phyloP scores from a whole-genome alignment of 2,888 invertebrate genomes.

The Aleiodes testaceus region DNA sequence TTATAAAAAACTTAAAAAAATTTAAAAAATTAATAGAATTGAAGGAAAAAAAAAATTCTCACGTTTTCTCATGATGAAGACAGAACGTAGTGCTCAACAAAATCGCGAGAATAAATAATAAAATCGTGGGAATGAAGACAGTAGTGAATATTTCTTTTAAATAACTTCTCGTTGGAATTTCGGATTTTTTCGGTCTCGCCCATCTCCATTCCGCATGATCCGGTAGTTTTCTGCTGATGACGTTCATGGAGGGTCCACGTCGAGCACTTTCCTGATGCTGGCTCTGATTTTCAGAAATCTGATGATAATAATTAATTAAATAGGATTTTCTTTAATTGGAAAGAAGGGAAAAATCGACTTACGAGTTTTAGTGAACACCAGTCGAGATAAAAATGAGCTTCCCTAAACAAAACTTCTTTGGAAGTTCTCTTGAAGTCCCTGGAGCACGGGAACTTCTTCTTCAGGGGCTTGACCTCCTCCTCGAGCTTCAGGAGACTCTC shows the following conservation, averaged over 20 bases:
- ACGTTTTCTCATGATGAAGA: conserved; percentile 85
- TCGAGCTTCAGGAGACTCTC: conserved; percentile 80
- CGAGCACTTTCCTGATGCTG: conserved; percentile 65
- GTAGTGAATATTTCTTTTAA: conserved; percentile 81
- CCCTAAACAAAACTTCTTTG: conserved; percentile 87
- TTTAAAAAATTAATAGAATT: neutral
- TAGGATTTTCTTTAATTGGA: neutral
- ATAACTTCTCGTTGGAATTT: conserved; percentile 82
- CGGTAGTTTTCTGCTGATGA: conserved; percentile 63
- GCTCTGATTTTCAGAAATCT: conserved; percentile 65
- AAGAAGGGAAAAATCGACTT: conserved; percentile 57
- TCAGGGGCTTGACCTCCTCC: conserved; percentile 87
- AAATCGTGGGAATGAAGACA: conserved; percentile 80
- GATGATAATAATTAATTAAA: conserved; percentile 24
- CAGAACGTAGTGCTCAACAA: conserved; percentile 83
- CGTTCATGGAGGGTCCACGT: conserved; percentile 66
- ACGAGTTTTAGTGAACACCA: conserved; percentile 93
- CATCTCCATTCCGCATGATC: conserved; percentile 75
- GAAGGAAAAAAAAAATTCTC: conserved; percentile 73
- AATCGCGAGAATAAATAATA: conserved; percentile 80
- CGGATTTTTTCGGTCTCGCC: conserved; percentile 77
- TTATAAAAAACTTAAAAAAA: neutral
- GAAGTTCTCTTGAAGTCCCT: conserved; percentile 88
- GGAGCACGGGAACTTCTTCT: conserved; percentile 85
- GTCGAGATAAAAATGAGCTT: conserved; percentile 85